Conservation (phyloP, 2,797 vertebrate genomes). For the Cygnus olor region DNA sequence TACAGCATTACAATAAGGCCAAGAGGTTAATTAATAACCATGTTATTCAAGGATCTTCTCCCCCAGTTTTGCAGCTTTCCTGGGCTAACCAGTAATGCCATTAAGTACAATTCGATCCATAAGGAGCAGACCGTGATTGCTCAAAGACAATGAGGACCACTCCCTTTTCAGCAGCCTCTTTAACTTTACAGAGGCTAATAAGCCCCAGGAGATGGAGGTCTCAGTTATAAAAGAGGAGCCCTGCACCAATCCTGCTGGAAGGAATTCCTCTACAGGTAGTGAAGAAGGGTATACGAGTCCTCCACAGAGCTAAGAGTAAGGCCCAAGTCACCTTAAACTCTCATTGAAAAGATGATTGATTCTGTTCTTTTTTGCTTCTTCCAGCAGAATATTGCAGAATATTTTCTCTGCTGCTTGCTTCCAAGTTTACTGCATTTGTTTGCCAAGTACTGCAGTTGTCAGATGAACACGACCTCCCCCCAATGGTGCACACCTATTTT, state of each 20-base stretch:
- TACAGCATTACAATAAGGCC: neutral
- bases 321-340: slow-evolving; percentile 39
- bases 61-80: neutral
- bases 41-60: neutral
- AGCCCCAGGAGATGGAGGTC: neutral
- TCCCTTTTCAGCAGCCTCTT: neutral
- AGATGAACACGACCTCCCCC: slow-evolving; percentile 37
- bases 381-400: slow-evolving; percentile 38
- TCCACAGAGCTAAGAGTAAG: slow-evolving; percentile 1
- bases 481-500: slow-evolving; percentile 9
- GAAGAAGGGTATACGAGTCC: neutral
- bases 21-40: neutral
- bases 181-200: neutral
- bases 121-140: neutral
- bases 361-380: slow-evolving; percentile 39
- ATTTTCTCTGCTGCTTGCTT: slow-evolving; percentile 27
- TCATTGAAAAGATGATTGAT: slow-evolving; percentile 57
- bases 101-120: neutral
- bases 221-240: neutral
- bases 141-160: neutral
- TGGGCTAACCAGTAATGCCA: neutral
- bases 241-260: neutral
- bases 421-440: slow-evolving; percentile 9
- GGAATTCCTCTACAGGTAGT: accelerated
- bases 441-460: slow-evolving; percentile 46